Conservation (phyloP, 2,113 vertebrate species). For the Urocynchramus pylzowi region DNA sequence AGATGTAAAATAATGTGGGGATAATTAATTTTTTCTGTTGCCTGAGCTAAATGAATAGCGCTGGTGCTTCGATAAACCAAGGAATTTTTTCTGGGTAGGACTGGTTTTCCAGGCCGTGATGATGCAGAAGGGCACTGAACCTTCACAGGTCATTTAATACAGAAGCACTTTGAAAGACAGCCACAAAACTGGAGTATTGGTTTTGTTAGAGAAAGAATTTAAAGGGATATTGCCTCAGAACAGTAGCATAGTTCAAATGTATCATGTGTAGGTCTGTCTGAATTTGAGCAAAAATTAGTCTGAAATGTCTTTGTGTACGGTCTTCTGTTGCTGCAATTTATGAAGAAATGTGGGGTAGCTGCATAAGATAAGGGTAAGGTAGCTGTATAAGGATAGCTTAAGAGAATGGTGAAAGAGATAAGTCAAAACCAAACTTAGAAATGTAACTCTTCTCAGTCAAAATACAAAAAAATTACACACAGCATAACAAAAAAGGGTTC, state of each 20-base stretch:
- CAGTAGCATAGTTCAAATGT: background rate
- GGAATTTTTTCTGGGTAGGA: background rate
- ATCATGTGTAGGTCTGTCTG: background rate
- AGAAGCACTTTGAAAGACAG: background rate
- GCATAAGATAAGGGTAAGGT: background rate
- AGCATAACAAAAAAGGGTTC: background rate
- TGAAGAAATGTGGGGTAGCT: background rate
- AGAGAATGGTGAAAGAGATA: background rate
- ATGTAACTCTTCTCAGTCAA: background rate
- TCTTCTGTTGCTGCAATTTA: background rate
- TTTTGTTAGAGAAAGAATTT: background rate
- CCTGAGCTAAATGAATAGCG: background rate
- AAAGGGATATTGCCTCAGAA: background rate
- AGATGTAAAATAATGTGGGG: background rate
- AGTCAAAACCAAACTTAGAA: background rate
- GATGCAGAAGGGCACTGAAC: background rate
- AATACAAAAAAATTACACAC: background rate
- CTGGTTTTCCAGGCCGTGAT: background rate
- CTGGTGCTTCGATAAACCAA: background rate
- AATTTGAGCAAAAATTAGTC: background rate
- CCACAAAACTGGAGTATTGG: background rate
- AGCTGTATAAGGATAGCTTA: background rate
- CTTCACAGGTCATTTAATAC: background rate
- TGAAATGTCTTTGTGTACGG: background rate
- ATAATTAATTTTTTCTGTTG: background rate